Evolutionary conservation across 2,888 invertebrate species (phyloP).

Genomic region (Drosophila paramelanica): DNA sequence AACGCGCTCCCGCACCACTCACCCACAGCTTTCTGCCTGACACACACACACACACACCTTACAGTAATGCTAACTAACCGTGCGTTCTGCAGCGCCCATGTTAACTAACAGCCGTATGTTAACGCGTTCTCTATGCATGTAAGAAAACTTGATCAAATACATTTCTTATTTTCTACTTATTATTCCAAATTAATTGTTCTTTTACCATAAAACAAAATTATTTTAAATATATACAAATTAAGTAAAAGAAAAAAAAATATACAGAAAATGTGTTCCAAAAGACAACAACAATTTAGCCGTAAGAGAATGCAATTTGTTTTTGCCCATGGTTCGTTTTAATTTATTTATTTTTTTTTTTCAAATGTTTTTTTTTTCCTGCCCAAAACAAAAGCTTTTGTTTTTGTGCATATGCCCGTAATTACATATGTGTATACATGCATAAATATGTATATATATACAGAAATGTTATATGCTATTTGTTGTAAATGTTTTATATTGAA

Average conservation of each 20-base stretch:
- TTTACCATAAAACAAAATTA: slow-evolving; percentile 41
- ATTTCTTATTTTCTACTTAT: slow-evolving; percentile 3
- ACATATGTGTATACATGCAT: slow-evolving; percentile 58
- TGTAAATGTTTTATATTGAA: slow-evolving; percentile 67
- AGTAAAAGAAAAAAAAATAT: slow-evolving; percentile 11
- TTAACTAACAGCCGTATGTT: slow-evolving; percentile 60
- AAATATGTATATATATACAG: slow-evolving; percentile 48
- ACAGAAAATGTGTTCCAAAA: slow-evolving; percentile 28
- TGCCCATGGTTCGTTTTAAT: slow-evolving; percentile 55
- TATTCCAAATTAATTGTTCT: slow-evolving; percentile 32
- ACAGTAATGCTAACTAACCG: slow-evolving; percentile 61
- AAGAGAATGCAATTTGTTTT: slow-evolving; percentile 49
- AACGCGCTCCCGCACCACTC: slow-evolving; percentile 18
- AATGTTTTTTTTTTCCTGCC: slow-evolving; percentile 27
- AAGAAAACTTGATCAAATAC: slow-evolving; percentile 47
- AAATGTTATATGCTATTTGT: slow-evolving; percentile 66
- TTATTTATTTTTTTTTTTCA: slow-evolving; percentile 31
- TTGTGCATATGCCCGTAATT: slow-evolving; percentile 53
- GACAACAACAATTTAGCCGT: slow-evolving; percentile 32
- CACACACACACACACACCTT: slow-evolving; percentile 12
- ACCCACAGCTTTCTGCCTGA: slow-evolving; percentile 4
- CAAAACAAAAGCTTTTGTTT: slow-evolving; percentile 36
- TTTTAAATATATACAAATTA: background rate
- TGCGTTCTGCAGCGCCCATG: slow-evolving; percentile 39
- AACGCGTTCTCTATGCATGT: slow-evolving; percentile 38